A percentile compares a stretch with the other conserved stretches of the same genome.
Conservation (phyloP, 2,888 invertebrate species). For the Epinotia bilunana region DNA sequence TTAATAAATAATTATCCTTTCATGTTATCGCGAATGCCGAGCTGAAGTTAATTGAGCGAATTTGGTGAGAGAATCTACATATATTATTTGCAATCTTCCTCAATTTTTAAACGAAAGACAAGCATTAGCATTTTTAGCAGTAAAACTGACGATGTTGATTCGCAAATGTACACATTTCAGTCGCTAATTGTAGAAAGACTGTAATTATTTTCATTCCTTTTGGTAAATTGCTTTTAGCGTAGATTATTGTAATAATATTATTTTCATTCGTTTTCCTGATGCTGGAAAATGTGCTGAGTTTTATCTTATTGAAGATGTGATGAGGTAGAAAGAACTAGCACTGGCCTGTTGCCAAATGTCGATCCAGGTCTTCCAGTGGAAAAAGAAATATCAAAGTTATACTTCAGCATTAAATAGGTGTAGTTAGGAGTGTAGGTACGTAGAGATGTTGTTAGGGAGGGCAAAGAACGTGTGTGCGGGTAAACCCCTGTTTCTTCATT, state of each 20-base stretch:
- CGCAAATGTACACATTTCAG: neutral
- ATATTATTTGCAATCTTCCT: constrained; percentile 27
- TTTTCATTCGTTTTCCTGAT: constrained; percentile 23
- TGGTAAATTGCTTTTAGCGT: neutral
- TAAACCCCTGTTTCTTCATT: constrained; percentile 46
- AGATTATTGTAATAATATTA: neutral
- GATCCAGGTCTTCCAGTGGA: constrained; percentile 73
- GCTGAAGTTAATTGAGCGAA: constrained; percentile 49
- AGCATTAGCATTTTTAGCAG: constrained; percentile 17
- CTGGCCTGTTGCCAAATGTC: constrained; percentile 78
- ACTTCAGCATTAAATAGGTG: constrained; percentile 33
- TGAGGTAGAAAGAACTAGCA: constrained; percentile 75
- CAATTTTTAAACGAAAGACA: constrained; percentile 14
- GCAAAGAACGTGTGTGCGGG: constrained; percentile 41
- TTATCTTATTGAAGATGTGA: constrained; percentile 73
- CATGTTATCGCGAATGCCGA: constrained; percentile 46
- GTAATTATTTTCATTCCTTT: constrained; percentile 24
- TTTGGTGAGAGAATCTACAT: constrained; percentile 48
- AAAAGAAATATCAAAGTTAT: constrained; percentile 72
- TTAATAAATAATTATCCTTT: constrained; percentile 48
- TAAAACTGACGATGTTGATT: constrained; percentile 5
- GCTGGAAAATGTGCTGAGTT: constrained; percentile 61
- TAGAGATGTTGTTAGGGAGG: constrained; percentile 12
- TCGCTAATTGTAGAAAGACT: constrained; percentile 13
- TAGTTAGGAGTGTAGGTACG: constrained; percentile 6